Percentiles rank a stretch among this genome's conserved stretches.
Conservation (phyloP, 2,888 invertebrate genomes). For the Phania funesta region DNA sequence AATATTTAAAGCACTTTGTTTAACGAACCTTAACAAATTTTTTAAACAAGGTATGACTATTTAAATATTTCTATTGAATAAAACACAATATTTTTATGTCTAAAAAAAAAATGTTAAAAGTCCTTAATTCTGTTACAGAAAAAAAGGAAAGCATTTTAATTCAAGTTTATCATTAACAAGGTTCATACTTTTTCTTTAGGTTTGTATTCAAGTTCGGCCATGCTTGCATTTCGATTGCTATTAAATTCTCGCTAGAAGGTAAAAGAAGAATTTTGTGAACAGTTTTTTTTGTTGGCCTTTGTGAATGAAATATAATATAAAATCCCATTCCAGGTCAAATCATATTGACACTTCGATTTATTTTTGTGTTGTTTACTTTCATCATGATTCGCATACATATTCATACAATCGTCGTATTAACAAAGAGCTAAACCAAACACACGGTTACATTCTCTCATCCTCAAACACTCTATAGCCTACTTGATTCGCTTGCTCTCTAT, state of each 20-base stretch:
- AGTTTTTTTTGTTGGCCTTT: slow-evolving; percentile 15
- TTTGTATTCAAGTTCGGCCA: slow-evolving; percentile 37
- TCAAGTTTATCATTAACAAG: slow-evolving; percentile 26
- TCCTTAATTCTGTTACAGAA: background rate
- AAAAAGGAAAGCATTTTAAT: slow-evolving; percentile 9
- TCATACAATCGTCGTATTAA: background rate
- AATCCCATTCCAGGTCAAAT: slow-evolving; percentile 67
- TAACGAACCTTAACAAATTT: no score
- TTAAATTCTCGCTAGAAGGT: slow-evolving; percentile 8
- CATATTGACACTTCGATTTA: slow-evolving; percentile 68
- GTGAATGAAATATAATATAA: slow-evolving; percentile 57
- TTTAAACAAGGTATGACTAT: no score
- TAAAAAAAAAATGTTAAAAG: background rate
- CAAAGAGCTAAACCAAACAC: slow-evolving; percentile 5
- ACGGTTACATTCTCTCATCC: background rate
- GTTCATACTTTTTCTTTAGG: slow-evolving; percentile 5
- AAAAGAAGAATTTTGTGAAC: slow-evolving; percentile 1
- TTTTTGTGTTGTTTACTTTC: slow-evolving; percentile 59
- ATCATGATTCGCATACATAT: slow-evolving; percentile 46
- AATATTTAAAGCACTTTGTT: no score
- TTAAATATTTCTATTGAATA: no score
- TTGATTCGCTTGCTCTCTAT: background rate
- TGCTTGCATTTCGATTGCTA: slow-evolving; percentile 23
- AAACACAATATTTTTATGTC: background rate
- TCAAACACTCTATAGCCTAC: background rate